These are phyloP conservation scores for Drosophila sulfurigaster DNA, from an alignment of 1,140 invertebrate genomes.

Conservation along the genomic window DNA sequence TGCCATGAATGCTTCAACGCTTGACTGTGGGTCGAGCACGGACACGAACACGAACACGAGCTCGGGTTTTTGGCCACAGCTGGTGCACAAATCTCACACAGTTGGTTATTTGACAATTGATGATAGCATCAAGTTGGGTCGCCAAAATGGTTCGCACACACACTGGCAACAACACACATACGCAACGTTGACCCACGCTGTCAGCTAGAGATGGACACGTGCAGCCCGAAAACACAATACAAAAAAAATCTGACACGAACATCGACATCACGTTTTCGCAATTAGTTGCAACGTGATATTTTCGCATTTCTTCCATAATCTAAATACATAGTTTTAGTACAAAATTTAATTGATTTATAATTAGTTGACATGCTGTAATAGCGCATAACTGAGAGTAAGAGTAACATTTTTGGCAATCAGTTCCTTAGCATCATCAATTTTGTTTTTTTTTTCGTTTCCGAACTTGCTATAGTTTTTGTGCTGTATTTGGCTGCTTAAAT, in stretches of 20 bases:
- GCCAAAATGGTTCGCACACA: constrained; percentile 62
- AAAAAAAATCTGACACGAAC: constrained; percentile 14
- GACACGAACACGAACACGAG: neutral
- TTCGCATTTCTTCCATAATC: neutral
- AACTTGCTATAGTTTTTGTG: neutral
- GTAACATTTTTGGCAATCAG: neutral
- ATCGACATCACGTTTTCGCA: constrained; percentile 43
- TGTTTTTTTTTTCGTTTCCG: neutral
- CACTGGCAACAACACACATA: constrained; percentile 17
- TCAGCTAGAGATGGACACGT: constrained; percentile 68
- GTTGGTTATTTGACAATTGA: constrained; percentile 83
- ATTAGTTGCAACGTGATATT: constrained; percentile 47
- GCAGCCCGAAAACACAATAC: constrained; percentile 15
- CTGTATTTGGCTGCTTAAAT: constrained; percentile 10
- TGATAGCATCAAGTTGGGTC: constrained; percentile 81
- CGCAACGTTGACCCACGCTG: constrained; percentile 38
- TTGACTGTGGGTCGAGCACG: constrained; percentile 24
- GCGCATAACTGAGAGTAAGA: neutral
- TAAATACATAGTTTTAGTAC: neutral
- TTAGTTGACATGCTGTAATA: neutral
- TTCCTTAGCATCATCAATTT: neutral
- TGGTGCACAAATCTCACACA: constrained; percentile 81
- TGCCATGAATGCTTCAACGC: constrained; percentile 81
- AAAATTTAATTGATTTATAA: constrained; percentile 14
- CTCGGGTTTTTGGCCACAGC: constrained; percentile 61